Conservation (phyloP, 2,797 vertebrate genomes). For the Arrhamphus sclerolepis region DNA sequence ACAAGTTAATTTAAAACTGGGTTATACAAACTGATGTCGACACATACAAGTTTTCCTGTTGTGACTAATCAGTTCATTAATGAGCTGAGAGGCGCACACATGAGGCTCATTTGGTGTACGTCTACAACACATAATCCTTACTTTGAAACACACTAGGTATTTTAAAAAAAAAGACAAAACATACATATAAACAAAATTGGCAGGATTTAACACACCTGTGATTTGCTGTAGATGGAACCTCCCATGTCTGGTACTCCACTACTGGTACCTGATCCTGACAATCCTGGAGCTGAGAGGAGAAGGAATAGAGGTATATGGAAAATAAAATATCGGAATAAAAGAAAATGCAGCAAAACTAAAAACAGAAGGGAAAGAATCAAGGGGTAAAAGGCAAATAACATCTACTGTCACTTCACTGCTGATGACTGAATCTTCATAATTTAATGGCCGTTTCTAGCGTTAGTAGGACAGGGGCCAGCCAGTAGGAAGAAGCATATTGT, state of each 20-base stretch:
- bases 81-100: too few species aligned
- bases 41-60: too few species aligned
- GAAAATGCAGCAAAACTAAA: too few species aligned
- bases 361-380: slow-evolving; percentile 11
- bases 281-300: slow-evolving; percentile 69
- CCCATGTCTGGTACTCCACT: slow-evolving; percentile 92
- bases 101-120: too few species aligned
- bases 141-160: background rate
- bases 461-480: slow-evolving; percentile 72
- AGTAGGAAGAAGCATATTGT: slow-evolving; percentile 68
- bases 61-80: too few species aligned
- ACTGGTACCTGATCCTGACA: slow-evolving; percentile 80
- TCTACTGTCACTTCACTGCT: slow-evolving; percentile 30
- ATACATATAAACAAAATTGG: too few species aligned
- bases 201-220: slow-evolving; percentile 83
- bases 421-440: slow-evolving; percentile 21
- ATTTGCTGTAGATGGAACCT: slow-evolving; percentile 93
- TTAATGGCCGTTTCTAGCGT: slow-evolving; percentile 48
- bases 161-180: background rate
- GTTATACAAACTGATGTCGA: too few species aligned
- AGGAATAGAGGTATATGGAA: slow-evolving; percentile 2
- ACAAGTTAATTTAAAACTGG: too few species aligned
- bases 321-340: background rate
- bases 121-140: too few species aligned
- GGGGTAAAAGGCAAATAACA: slow-evolving; percentile 19